A percentile compares a stretch with the other conserved stretches of the same genome.
Conservation (phyloP, 2,797 vertebrate species). For the Sebastes matsubarae region DNA sequence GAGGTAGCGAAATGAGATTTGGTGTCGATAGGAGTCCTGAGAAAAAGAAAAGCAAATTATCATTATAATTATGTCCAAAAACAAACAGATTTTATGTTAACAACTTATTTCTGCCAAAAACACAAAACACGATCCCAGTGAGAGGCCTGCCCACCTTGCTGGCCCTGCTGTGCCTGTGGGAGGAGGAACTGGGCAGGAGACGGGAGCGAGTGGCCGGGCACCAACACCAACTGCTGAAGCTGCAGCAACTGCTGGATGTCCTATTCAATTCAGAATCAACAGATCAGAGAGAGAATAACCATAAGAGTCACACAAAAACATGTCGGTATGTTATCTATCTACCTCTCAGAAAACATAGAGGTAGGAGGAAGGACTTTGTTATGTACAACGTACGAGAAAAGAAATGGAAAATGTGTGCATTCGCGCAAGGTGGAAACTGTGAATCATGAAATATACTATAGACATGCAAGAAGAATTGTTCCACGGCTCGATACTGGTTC, state of each 20-base stretch:
- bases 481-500: constrained; percentile 11
- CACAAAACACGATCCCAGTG: neutral
- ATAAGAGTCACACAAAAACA: neutral
- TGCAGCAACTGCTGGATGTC: constrained; percentile 95
- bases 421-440: constrained; percentile 41
- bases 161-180: constrained; percentile 91
- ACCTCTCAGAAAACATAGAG: neutral
- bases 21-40: constrained; percentile 90
- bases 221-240: constrained; percentile 92
- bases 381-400: neutral
- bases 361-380: constrained; percentile 18
- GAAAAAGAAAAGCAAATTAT: neutral
- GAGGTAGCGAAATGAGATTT: constrained; percentile 97
- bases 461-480: constrained; percentile 1
- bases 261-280: constrained; percentile 62
- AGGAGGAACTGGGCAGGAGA: constrained; percentile 92
- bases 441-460: constrained; percentile 27
- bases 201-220: constrained; percentile 89
- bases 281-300: neutral
- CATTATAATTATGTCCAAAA: neutral
- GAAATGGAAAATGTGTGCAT: constrained; percentile 11
- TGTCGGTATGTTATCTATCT: neutral
- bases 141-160: constrained; percentile 85
- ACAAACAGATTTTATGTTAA: neutral
- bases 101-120: neutral